phyloP scores from a whole-genome alignment of 2,797 vertebrate genomes.

The Melanotaenia nigrans region DNA sequence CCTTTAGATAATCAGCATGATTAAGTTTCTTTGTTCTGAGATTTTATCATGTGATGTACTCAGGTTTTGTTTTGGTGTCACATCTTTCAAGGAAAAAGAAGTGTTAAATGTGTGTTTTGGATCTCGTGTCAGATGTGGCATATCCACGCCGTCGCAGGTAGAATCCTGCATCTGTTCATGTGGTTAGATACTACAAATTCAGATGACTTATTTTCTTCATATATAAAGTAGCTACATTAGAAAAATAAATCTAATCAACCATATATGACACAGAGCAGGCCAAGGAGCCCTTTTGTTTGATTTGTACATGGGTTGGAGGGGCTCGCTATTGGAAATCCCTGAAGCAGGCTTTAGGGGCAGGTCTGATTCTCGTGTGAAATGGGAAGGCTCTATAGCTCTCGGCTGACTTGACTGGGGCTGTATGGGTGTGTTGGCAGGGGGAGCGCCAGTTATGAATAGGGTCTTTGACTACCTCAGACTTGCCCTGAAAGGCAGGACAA shows the following conservation, averaged over 20 bases:
- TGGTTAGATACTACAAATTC: conserved; percentile 61
- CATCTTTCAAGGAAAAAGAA: conserved; percentile 14
- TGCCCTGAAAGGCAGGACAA: conserved; percentile 88
- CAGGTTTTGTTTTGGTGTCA: conserved; percentile 19
- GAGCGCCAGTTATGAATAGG: conserved; percentile 84
- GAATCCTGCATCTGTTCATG: conserved; percentile 61
- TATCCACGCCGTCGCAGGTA: conserved; percentile 53
- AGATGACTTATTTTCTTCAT: conserved; percentile 72
- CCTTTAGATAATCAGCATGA: conserved; percentile 59
- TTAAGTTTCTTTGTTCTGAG: conserved; percentile 51
- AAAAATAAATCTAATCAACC: conserved; percentile 78
- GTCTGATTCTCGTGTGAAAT: conserved; percentile 87
- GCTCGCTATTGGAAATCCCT: conserved; percentile 84
- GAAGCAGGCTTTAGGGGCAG: conserved; percentile 86
- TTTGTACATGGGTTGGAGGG: conserved; percentile 80
- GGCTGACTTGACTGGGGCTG: conserved; percentile 85
- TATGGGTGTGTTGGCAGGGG: conserved; percentile 87
- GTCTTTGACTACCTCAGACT: conserved; percentile 88
- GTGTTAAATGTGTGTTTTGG: conserved; percentile 13
- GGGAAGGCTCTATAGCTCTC: conserved; percentile 84
- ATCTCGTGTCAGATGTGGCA: conserved; percentile 23
- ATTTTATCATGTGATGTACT: conserved; percentile 52
- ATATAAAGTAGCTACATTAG: conserved; percentile 70
- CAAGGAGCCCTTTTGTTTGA: conserved; percentile 82
- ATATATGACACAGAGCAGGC: conserved; percentile 80